Conservation (phyloP, 2,113 vertebrate species). For the Rhodinocichla rosea region DNA sequence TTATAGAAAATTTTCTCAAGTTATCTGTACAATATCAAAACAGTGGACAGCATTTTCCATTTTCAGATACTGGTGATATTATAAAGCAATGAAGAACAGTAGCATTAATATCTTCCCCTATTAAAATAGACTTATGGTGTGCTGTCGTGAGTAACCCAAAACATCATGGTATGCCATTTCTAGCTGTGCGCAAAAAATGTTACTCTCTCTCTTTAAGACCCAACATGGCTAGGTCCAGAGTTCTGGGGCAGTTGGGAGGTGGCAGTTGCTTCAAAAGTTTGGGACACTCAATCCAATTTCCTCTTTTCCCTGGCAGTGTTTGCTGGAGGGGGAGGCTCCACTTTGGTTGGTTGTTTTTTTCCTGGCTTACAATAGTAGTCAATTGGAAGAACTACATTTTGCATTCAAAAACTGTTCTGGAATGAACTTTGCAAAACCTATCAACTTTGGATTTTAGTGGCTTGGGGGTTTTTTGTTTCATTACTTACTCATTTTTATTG, state of each 20-base stretch:
- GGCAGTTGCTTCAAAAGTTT: not conserved
- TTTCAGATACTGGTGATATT: not conserved
- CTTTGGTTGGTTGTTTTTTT: not conserved
- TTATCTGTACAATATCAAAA: not conserved
- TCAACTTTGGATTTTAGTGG: rapidly evolving
- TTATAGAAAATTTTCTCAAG: not conserved
- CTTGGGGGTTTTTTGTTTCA: rapidly evolving
- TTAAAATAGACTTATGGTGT: not conserved
- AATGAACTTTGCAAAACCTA: not conserved
- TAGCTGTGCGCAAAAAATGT: not conserved
- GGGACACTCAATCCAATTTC: not conserved
- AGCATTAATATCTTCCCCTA: not conserved
- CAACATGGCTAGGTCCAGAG: rapidly evolving
- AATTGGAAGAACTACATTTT: not conserved
- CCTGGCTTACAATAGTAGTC: not conserved
- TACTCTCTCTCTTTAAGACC: not conserved
- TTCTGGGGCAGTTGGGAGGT: too few species aligned
- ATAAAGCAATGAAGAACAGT: not conserved
- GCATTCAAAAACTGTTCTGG: not conserved
- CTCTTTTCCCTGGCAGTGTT: not conserved
- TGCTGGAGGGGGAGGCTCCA: not conserved
- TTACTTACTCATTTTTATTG: not conserved
- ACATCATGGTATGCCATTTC: not conserved
- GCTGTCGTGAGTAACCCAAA: rapidly evolving
- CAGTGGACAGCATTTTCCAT: not conserved